A percentile compares a stretch with the other conserved stretches of the same genome.
phyloP scores from a whole-genome alignment of 2,888 invertebrate species.

The Pseudoips prasinana region DNA sequence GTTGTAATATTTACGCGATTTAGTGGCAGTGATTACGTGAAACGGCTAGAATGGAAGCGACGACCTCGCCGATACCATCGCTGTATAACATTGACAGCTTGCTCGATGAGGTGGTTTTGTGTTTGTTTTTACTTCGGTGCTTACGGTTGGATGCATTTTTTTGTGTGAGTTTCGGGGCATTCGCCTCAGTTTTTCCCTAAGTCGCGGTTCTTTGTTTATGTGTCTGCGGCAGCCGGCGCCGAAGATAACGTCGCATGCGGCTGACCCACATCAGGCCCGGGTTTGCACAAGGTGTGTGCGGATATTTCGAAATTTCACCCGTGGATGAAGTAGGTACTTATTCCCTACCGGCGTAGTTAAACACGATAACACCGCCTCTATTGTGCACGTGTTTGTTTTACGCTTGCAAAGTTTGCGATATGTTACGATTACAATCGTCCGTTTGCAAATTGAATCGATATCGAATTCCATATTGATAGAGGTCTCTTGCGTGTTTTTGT shows the following conservation, averaged over 20 bases:
- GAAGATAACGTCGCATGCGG: constrained; percentile 42
- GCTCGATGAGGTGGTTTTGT: constrained; percentile 64
- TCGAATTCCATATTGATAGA: constrained; percentile 33
- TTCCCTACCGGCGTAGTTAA: constrained; percentile 29
- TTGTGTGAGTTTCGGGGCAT: constrained; percentile 31
- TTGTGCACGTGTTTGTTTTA: constrained; percentile 42
- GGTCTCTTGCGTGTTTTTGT: constrained; percentile 35
- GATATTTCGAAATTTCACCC: constrained; percentile 52
- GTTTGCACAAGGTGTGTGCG: constrained; percentile 40
- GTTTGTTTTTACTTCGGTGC: constrained; percentile 55
- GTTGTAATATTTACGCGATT: constrained; percentile 41
- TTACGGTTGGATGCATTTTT: constrained; percentile 34
- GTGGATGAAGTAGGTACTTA: constrained; percentile 33
- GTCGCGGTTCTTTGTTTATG: constrained; percentile 34
- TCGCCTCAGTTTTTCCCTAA: constrained; percentile 35
- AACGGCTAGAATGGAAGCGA: constrained; percentile 58
- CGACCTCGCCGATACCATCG: constrained; percentile 58
- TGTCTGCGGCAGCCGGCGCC: constrained; percentile 27
- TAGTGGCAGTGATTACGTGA: constrained; percentile 43
- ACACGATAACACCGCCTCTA: constrained; percentile 41
- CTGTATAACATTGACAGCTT: constrained; percentile 34
- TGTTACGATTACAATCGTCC: constrained; percentile 45
- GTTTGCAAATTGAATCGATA: constrained; percentile 43
- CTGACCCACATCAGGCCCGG: constrained; percentile 55
- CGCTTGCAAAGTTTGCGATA: constrained; percentile 34